phyloP scores from a whole-genome alignment of 2,113 vertebrate species.

The Pangasianodon hypophthalmus region DNA sequence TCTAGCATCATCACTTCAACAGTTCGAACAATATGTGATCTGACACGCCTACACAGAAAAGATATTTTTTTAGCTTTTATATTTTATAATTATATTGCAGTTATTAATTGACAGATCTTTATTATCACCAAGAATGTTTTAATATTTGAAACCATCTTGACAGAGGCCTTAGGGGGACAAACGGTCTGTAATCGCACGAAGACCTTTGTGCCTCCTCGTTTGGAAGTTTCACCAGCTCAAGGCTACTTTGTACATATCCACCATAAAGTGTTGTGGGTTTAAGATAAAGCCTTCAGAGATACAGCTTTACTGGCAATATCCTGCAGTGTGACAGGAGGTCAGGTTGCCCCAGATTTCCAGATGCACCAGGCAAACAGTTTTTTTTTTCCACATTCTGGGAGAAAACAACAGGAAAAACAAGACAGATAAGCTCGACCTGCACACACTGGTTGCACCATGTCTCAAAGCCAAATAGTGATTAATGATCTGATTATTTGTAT shows the following conservation, averaged over 20 bases:
- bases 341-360: neutral
- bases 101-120: neutral
- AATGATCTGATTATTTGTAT: neutral
- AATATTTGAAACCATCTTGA: neutral
- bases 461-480: neutral
- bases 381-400: too few species aligned
- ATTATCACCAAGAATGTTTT: neutral
- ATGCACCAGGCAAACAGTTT: neutral
- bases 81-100: too few species aligned
- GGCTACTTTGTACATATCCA: neutral
- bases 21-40: too few species aligned
- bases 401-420: neutral
- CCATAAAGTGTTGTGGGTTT: neutral
- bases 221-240: neutral
- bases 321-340: conserved; percentile 10
- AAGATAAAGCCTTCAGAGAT: neutral
- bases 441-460: neutral
- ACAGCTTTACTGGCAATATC: neutral
- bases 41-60: too few species aligned
- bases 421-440: neutral
- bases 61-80: too few species aligned
- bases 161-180: neutral
- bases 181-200: neutral
- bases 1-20: too few species aligned
- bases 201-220: neutral